Evolutionary conservation across 2,797 vertebrate genomes (phyloP).

Genomic region (Crypturellus tataupa): DNA sequence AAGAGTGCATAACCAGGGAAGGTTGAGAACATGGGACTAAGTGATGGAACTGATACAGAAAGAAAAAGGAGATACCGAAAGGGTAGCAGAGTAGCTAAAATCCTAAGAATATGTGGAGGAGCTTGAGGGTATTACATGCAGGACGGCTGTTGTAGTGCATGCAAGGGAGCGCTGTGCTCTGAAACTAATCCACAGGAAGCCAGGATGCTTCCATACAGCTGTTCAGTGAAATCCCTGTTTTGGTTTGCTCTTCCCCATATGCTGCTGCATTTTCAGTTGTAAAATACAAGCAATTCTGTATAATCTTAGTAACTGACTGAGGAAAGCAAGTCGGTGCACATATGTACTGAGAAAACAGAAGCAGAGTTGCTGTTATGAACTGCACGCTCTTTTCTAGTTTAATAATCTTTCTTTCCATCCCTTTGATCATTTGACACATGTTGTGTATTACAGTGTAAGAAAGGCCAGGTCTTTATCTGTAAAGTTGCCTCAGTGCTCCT

Average conservation of each 20-base stretch:
- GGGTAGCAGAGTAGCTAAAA: not conserved
- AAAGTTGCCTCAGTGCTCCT: conserved; percentile 4
- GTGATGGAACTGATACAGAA: not conserved
- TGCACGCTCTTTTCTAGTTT: not conserved
- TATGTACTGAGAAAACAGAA: not conserved
- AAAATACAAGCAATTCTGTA: not conserved
- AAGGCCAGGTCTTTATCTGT: not conserved
- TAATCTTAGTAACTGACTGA: not conserved
- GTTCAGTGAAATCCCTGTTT: not conserved
- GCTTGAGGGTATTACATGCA: not conserved
- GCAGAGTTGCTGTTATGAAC: not conserved
- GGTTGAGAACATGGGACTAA: not conserved
- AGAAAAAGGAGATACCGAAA: not conserved
- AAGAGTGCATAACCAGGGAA: not conserved
- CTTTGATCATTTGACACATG: not conserved
- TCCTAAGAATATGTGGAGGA: not conserved
- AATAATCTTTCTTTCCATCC: not conserved
- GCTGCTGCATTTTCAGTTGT: not conserved
- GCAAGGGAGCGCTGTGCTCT: not conserved
- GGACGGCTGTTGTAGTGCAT: not conserved
- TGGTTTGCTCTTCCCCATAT: not conserved
- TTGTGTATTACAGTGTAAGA: not conserved
- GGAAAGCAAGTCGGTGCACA: not conserved
- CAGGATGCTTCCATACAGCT: not conserved
- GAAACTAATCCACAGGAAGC: not conserved